Conservation (phyloP, 2,888 invertebrate genomes). For the Adela reaumurella region DNA sequence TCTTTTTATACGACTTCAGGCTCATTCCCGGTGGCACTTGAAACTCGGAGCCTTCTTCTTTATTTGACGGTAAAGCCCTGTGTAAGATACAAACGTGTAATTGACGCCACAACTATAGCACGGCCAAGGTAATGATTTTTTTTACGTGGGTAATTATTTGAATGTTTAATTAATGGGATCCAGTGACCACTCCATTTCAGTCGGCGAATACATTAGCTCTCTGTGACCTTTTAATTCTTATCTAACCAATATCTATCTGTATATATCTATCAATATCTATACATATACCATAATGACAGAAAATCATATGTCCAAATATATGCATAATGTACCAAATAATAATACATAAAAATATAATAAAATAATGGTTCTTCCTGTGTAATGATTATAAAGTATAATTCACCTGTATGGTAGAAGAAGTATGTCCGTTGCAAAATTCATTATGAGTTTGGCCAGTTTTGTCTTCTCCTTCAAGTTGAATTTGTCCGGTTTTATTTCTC, state of each 20-base stretch:
- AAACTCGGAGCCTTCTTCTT: slow-evolving; percentile 44
- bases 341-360: slow-evolving; percentile 4
- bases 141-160: too few relatives aligned
- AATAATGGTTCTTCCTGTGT: too few relatives aligned
- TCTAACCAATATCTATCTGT: background rate
- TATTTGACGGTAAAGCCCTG: slow-evolving; percentile 49
- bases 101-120: too few relatives aligned
- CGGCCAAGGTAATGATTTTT: too few relatives aligned
- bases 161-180: slow-evolving; percentile 4
- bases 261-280: background rate
- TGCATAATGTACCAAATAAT: background rate
- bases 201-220: too few relatives aligned
- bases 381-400: too few relatives aligned
- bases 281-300: too few relatives aligned
- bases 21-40: slow-evolving; percentile 76
- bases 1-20: slow-evolving; percentile 69
- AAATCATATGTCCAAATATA: too few relatives aligned
- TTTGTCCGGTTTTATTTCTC: slow-evolving; percentile 63
- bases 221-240: too few relatives aligned
- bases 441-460: slow-evolving; percentile 61
- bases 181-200: too few relatives aligned
- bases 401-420: slow-evolving; percentile 84
- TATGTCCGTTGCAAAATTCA: slow-evolving; percentile 78
- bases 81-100: slow-evolving; percentile 5
- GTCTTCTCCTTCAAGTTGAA: slow-evolving; percentile 74